Percentiles rank a stretch among this genome's conserved stretches.
These are phyloP conservation scores for Eidolon helvum DNA, from an alignment of 2,113 vertebrate species.

Conservation along the genomic window DNA sequence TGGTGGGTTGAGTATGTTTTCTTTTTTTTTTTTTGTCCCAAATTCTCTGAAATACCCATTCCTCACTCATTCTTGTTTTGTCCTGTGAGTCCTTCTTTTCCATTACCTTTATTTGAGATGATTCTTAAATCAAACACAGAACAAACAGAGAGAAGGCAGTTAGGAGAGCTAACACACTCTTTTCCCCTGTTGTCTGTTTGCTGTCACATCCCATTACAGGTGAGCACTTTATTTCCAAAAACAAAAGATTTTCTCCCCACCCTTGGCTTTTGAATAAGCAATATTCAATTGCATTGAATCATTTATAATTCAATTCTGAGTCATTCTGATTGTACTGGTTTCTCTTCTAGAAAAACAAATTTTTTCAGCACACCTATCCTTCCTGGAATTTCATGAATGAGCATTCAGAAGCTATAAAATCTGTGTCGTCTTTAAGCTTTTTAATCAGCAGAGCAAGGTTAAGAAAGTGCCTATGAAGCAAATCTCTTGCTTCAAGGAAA, in stretches of 20 bases:
- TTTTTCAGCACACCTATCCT: not conserved
- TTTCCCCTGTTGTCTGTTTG: slow-evolving; percentile 41
- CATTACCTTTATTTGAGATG: not conserved
- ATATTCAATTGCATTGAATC: slow-evolving; percentile 56
- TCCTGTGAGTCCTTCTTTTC: rapidly evolving
- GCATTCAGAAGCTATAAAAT: slow-evolving; percentile 19
- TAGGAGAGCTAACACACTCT: not conserved
- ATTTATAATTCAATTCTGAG: slow-evolving; percentile 37
- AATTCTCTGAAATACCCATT: not conserved
- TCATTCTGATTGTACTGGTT: slow-evolving; percentile 16
- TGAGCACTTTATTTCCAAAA: slow-evolving; percentile 36
- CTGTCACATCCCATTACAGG: slow-evolving; percentile 46
- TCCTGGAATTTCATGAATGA: slow-evolving; percentile 41
- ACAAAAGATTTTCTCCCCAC: not conserved
- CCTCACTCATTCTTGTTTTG: not conserved
- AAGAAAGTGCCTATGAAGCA: slow-evolving; percentile 40
- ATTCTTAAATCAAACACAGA: not conserved
- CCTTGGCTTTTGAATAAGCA: slow-evolving; percentile 15
- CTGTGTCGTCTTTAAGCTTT: slow-evolving; percentile 32
- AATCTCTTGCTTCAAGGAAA: slow-evolving; percentile 44
- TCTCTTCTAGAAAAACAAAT: slow-evolving; percentile 22
- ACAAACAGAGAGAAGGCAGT: not conserved
- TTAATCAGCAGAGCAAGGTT: slow-evolving; percentile 33
- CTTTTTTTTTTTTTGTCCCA: not conserved
- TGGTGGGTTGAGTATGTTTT: slow-evolving; percentile 68